phyloP scores from a whole-genome alignment of 1,140 invertebrate species.

The Papilio aristodemus region DNA sequence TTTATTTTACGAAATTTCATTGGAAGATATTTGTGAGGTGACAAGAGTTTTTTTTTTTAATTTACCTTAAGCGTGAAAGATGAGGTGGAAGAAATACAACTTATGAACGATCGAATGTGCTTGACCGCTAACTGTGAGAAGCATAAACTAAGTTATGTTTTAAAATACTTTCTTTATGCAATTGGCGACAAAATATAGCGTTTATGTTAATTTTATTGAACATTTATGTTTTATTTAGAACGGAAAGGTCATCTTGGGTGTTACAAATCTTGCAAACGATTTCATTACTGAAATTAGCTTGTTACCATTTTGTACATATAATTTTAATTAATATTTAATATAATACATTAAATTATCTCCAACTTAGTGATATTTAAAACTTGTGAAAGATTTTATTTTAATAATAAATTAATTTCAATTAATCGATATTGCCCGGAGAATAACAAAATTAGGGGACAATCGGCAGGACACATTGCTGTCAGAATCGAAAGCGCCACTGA shows the following conservation, averaged over 20 bases:
- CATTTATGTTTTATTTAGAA: slow-evolving; percentile 5
- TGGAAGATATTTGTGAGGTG: slow-evolving; percentile 28
- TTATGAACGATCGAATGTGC: slow-evolving; percentile 10
- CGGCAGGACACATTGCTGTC: too few species aligned
- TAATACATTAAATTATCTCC: too few species aligned
- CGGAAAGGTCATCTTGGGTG: not conserved
- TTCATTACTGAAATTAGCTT: not conserved
- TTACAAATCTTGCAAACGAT: not conserved
- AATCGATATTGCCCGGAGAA: too few species aligned
- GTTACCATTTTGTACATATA: not conserved
- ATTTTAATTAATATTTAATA: too few species aligned
- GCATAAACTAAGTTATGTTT: slow-evolving; percentile 6
- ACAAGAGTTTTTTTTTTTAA: slow-evolving; percentile 21
- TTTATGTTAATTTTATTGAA: slow-evolving; percentile 23
- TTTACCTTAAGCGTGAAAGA: slow-evolving; percentile 34
- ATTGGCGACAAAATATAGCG: slow-evolving; percentile 28
- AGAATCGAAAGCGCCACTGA: too few species aligned
- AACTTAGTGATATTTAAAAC: too few species aligned
- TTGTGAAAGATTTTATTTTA: too few species aligned
- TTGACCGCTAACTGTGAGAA: not conserved
- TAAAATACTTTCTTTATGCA: slow-evolving; percentile 24
- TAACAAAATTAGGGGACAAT: too few species aligned
- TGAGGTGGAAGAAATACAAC: slow-evolving; percentile 27
- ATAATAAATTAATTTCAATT: not conserved
- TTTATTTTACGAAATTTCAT: slow-evolving; percentile 53